Evolutionary conservation across 2,888 invertebrate genomes (phyloP).

Genomic region (Meta bourneti): DNA sequence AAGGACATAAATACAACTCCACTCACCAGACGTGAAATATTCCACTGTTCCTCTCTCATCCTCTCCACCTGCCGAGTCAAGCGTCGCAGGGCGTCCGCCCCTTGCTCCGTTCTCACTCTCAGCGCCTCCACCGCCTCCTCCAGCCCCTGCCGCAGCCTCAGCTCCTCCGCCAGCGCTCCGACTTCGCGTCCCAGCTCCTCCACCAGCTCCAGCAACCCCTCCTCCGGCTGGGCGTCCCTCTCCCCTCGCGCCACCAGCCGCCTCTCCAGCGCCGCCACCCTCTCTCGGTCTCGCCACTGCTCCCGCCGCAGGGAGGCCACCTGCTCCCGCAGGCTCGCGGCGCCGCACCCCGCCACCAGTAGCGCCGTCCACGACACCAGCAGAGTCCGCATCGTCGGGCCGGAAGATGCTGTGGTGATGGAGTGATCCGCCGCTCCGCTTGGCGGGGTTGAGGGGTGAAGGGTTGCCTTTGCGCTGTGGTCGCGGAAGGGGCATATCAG

Average conservation of each 20-base stretch:
- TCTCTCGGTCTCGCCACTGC: slow-evolving; percentile 46
- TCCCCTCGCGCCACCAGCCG: slow-evolving; percentile 33
- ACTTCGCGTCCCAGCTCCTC: slow-evolving; percentile 22
- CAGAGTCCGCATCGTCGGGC: background rate
- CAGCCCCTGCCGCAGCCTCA: slow-evolving; percentile 9
- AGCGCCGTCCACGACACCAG: background rate
- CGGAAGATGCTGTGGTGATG: background rate
- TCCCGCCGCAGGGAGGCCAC: slow-evolving; percentile 46
- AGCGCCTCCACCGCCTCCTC: slow-evolving; percentile 20
- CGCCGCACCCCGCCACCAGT: slow-evolving; percentile 3
- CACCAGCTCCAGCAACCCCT: slow-evolving; percentile 31
- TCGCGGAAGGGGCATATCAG: background rate
- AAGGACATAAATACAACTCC: too few relatives aligned
- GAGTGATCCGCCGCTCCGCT: background rate
- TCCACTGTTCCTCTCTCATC: slow-evolving; percentile 41
- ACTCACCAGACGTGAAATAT: slow-evolving; percentile 37
- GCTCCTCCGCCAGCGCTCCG: background rate
- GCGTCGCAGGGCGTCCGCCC: background rate
- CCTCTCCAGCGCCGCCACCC: slow-evolving; percentile 45
- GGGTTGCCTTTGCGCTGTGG: slow-evolving; percentile 43
- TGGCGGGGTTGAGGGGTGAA: slow-evolving; percentile 14
- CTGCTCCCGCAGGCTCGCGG: slow-evolving; percentile 45
- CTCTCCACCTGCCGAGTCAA: background rate
- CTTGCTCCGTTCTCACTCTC: slow-evolving; percentile 13
- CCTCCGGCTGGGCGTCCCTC: slow-evolving; percentile 22